Evolutionary conservation across 2,113 vertebrate species (phyloP).

Genomic region (Cyrtonyx montezumae): DNA sequence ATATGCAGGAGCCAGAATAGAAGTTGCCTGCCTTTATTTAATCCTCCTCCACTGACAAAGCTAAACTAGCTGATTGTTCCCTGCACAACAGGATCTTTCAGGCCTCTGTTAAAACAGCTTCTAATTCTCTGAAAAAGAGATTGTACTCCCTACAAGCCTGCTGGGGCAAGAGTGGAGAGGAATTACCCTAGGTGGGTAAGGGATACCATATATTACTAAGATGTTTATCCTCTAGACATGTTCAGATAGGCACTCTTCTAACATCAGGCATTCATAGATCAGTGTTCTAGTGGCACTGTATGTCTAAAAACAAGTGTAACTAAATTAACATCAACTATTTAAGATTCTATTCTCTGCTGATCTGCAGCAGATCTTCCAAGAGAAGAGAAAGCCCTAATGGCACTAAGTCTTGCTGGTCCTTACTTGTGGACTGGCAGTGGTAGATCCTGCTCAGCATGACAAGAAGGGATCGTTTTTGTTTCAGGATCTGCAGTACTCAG

Average conservation of each 20-base stretch:
- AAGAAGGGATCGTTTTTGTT: background rate
- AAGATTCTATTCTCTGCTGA: background rate
- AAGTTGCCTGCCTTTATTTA: constrained; percentile 61
- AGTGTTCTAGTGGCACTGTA: background rate
- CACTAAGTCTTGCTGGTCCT: background rate
- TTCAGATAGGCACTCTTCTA: background rate
- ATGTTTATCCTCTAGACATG: background rate
- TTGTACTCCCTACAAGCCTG: background rate
- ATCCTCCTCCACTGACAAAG: constrained; percentile 61
- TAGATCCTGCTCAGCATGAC: background rate
- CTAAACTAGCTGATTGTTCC: constrained; percentile 29
- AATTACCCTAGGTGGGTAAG: background rate
- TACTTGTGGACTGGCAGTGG: background rate
- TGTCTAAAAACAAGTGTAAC: background rate
- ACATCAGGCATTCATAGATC: background rate
- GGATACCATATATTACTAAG: background rate
- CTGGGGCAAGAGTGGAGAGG: background rate
- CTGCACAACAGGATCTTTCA: constrained; percentile 3
- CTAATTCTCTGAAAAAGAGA: background rate
- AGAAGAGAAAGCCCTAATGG: background rate
- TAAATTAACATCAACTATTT: background rate
- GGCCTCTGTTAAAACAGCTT: background rate
- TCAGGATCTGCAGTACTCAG: background rate
- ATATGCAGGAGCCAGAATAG: constrained; percentile 70
- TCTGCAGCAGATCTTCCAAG: background rate